These are phyloP conservation scores for Agriotes lineatus DNA, from an alignment of 2,888 invertebrate genomes.

Conservation along the genomic window DNA sequence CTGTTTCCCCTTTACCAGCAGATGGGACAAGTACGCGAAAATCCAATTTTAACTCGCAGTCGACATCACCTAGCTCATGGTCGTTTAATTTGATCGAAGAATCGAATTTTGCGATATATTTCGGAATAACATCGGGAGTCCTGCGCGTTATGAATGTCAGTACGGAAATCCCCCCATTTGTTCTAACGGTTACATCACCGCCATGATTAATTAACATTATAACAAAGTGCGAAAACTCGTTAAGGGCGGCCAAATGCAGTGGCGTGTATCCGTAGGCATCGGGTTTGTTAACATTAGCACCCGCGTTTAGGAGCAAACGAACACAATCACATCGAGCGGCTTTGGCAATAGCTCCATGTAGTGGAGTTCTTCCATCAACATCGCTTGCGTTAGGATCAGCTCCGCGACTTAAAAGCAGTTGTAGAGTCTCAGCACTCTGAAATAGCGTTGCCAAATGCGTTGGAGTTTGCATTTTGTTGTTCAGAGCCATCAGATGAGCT, in stretches of 20 bases:
- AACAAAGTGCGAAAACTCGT: constrained; percentile 84
- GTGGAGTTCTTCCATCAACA: constrained; percentile 80
- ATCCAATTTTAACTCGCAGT: constrained; percentile 83
- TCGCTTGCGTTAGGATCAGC: constrained; percentile 73
- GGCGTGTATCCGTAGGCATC: constrained; percentile 89
- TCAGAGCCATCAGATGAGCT: constrained; percentile 81
- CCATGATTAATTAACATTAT: constrained; percentile 80
- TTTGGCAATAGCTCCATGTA: constrained; percentile 86
- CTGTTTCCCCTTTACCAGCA: constrained; percentile 76
- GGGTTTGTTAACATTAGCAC: constrained; percentile 80
- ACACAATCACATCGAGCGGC: constrained; percentile 81
- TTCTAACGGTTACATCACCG: constrained; percentile 84
- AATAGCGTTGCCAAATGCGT: constrained; percentile 86
- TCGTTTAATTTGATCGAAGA: constrained; percentile 83
- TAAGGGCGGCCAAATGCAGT: constrained; percentile 84
- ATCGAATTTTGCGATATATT: constrained; percentile 74
- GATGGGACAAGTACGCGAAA: constrained; percentile 74
- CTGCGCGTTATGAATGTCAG: constrained; percentile 86
- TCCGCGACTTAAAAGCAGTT: constrained; percentile 74
- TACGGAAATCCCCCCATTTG: constrained; percentile 85
- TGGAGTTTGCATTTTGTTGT: constrained; percentile 83
- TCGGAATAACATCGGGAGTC: constrained; percentile 84
- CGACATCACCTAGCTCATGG: constrained; percentile 87
- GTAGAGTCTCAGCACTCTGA: constrained; percentile 83
- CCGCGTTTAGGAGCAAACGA: constrained; percentile 73